Percentiles rank a stretch among this genome's conserved stretches.
These are phyloP conservation scores for Furcifer pardalis DNA, from an alignment of 2,797 vertebrate species.

Conservation along the genomic window DNA sequence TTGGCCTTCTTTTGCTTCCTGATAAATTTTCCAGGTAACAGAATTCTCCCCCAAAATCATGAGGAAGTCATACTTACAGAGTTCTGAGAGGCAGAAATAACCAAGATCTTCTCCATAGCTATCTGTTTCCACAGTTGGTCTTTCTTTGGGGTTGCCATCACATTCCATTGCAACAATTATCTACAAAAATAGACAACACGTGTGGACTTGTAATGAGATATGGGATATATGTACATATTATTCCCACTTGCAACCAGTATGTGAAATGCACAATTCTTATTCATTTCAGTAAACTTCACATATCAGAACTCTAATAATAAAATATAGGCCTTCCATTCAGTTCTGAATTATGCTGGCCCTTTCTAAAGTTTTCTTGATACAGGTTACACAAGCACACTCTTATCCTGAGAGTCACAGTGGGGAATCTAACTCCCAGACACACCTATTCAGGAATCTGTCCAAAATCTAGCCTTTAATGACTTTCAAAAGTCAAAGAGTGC, in stretches of 20 bases:
- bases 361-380: no score
- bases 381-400: no score
- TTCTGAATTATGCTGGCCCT: no score
- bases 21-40: background rate
- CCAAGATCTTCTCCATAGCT: constrained; percentile 70
- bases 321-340: background rate
- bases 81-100: constrained; percentile 72
- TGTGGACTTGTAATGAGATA: constrained; percentile 10
- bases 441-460: no score
- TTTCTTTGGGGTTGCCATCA: constrained; percentile 52
- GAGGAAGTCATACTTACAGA: constrained; percentile 71
- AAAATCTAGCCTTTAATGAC: no score
- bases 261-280: background rate
- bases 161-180: constrained; percentile 77
- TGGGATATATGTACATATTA: background rate
- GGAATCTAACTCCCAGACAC: no score
- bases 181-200: constrained; percentile 68
- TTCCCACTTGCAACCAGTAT: background rate
- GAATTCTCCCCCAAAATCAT: background rate
- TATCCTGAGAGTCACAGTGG: no score
- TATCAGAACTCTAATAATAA: background rate
- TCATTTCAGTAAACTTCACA: background rate
- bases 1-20: background rate
- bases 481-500: background rate
- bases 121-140: constrained; percentile 45